A percentile compares a stretch with the other conserved stretches of the same genome.
Evolutionary conservation across 2,888 invertebrate species (phyloP).

Genomic region (Reticulitermes lucifugus): DNA sequence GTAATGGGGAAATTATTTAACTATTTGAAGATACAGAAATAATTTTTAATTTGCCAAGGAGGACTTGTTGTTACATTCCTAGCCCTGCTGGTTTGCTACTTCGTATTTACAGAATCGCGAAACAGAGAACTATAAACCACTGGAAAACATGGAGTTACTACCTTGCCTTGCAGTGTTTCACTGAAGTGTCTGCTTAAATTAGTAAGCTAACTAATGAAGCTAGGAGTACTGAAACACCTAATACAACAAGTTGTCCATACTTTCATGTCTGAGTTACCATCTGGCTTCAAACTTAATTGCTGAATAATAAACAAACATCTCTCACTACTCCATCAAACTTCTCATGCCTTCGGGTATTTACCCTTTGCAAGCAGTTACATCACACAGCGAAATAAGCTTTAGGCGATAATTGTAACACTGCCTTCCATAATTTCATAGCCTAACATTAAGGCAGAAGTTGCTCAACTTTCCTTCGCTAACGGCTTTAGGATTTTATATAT

Average conservation of each 20-base stretch:
- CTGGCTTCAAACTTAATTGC: constrained; percentile 21
- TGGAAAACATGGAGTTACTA: neutral
- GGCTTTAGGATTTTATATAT: neutral
- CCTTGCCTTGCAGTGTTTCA: neutral
- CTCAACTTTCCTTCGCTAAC: neutral
- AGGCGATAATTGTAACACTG: constrained; percentile 29
- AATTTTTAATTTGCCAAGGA: too few relatives aligned
- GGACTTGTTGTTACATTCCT: too few relatives aligned
- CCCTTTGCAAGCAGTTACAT: constrained; percentile 27
- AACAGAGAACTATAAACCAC: neutral
- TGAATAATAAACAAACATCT: constrained; percentile 38
- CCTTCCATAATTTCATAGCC: neutral
- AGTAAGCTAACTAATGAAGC: constrained; percentile 2
- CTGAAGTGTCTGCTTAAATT: constrained; percentile 7
- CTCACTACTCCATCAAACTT: constrained; percentile 18
- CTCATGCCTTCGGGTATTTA: neutral
- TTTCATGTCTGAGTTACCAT: neutral
- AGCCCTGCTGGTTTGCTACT: too few relatives aligned
- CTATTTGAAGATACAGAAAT: too few relatives aligned
- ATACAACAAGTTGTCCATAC: constrained; percentile 8
- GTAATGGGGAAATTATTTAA: too few relatives aligned
- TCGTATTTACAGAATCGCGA: neutral
- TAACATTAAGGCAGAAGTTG: neutral
- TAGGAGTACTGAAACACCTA: neutral
- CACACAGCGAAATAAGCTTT: constrained; percentile 25